Evolutionary conservation across 2,888 invertebrate genomes (phyloP).

Genomic region (Hirtodrosophila histrioides): DNA sequence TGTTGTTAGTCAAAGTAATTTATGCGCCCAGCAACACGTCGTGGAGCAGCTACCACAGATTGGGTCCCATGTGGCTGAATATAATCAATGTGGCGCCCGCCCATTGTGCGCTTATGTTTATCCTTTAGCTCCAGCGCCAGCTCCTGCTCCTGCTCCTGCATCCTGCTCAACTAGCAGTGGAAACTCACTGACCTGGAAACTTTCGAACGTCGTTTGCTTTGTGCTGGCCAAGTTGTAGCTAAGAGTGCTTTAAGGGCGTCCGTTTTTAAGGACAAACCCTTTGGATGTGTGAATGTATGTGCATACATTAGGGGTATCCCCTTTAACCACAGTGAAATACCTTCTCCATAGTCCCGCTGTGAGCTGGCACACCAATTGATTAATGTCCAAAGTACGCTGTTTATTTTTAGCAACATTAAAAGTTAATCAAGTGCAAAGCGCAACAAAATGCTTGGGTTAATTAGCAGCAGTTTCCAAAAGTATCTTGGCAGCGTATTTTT

Average conservation of each 20-base stretch:
- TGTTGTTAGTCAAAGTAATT: slow-evolving; percentile 59
- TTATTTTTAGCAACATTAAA: slow-evolving; percentile 64
- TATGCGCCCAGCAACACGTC: slow-evolving; percentile 63
- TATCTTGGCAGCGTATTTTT: slow-evolving; percentile 7
- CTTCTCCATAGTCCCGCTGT: slow-evolving; percentile 15
- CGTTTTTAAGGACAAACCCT: slow-evolving; percentile 29
- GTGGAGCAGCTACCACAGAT: slow-evolving; percentile 63
- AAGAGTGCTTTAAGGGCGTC: slow-evolving; percentile 38
- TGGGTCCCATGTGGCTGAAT: slow-evolving; percentile 78
- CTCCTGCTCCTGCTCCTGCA: neutral
- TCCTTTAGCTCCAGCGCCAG: slow-evolving; percentile 39
- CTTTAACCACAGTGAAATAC: slow-evolving; percentile 1
- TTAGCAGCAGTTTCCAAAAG: slow-evolving; percentile 42
- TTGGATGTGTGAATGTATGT: slow-evolving; percentile 34
- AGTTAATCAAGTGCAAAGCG: slow-evolving; percentile 70
- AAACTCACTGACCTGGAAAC: slow-evolving; percentile 79
- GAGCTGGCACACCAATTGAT: slow-evolving; percentile 29
- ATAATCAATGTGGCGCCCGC: slow-evolving; percentile 70
- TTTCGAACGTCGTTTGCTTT: slow-evolving; percentile 39
- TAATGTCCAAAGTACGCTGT: slow-evolving; percentile 44
- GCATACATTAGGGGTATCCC: slow-evolving; percentile 51
- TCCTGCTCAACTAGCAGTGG: slow-evolving; percentile 37
- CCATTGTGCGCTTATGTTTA: slow-evolving; percentile 66
- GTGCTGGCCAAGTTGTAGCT: slow-evolving; percentile 26
- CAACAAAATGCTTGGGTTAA: slow-evolving; percentile 61